phyloP scores from a whole-genome alignment of 2,113 vertebrate species.

The Tragulus kanchil region DNA sequence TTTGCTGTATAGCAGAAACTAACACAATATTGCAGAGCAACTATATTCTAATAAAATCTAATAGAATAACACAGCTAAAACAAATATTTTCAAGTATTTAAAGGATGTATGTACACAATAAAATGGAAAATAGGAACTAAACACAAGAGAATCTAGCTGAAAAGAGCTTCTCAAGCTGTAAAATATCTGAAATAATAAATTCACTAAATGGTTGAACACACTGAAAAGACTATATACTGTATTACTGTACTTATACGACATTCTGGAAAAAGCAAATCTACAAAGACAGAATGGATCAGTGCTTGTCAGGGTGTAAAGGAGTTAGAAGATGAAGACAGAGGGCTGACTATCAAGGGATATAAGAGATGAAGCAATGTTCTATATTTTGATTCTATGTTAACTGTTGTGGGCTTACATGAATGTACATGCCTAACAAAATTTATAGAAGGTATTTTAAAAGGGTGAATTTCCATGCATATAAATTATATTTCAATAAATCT shows the following conservation, averaged over 20 bases:
- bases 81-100: background rate
- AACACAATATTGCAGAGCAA: background rate
- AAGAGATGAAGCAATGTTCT: background rate
- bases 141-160: background rate
- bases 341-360: background rate
- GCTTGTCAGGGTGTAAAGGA: background rate
- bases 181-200: background rate
- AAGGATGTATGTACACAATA: background rate
- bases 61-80: background rate
- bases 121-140: background rate
- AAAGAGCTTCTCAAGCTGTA: background rate
- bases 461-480: background rate
- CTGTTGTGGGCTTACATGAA: background rate
- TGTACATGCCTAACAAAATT: background rate
- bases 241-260: background rate
- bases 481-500: background rate
- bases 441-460: background rate
- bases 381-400: background rate
- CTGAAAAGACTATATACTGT: background rate
- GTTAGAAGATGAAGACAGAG: background rate
- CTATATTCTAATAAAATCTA: background rate
- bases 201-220: background rate
- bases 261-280: background rate
- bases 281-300: background rate
- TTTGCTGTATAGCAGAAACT: background rate